Base-by-base conservation (phyloP, 2,113 vertebrate genomes). In the Pollimyrus isidori region DNA sequence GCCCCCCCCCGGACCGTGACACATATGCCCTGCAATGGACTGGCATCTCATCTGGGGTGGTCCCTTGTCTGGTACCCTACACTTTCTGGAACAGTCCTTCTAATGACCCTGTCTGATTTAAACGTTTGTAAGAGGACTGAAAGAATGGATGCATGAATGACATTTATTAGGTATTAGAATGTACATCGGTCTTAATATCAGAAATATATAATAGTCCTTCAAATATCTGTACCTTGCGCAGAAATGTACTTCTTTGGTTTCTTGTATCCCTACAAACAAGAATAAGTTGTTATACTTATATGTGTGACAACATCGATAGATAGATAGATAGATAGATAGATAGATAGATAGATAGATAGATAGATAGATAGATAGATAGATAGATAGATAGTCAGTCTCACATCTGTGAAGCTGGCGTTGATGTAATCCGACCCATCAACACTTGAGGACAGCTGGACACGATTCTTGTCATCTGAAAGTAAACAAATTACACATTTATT, bases 211-310 rank as follows among this genome's bases (percentile, higher is more conserved):
- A 19, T n/a, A 48, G 0, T 89, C 23, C 76, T 83, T 26, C 23
- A 85, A 23, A 26, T 49, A 3, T 7, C 15, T 90, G 91, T 92
- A 99, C 98, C 98, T 97, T 99, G 98, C 85, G 98, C 98, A 93
- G 98, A 98, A 89, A 99, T 99, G 86, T 99, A 99, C 93, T 99
- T 99, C 91, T 97, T 97, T 10, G 96, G 93, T 92, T 99, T 98
- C 89, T 98, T 99, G 95, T 95, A 99, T 23, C 98, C 98, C 98
- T 99, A 91, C 80, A 91, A 92, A 93, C 13, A 21, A 42, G n/a
- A 23, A 23, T 23, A 45, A 45, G 42, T 45, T 45, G 2, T 45
- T 45, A 45, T 45, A 45, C 42, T 45, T 45, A 45, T 45, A 45
- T 45, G 42, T 45, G 42, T 45, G 42, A 45, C 42, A 62, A 7